Percentiles rank a stretch among this genome's conserved stretches.
Evolutionary conservation across 1,140 invertebrate species (phyloP).

Genomic region (Drosophila arizonae): DNA sequence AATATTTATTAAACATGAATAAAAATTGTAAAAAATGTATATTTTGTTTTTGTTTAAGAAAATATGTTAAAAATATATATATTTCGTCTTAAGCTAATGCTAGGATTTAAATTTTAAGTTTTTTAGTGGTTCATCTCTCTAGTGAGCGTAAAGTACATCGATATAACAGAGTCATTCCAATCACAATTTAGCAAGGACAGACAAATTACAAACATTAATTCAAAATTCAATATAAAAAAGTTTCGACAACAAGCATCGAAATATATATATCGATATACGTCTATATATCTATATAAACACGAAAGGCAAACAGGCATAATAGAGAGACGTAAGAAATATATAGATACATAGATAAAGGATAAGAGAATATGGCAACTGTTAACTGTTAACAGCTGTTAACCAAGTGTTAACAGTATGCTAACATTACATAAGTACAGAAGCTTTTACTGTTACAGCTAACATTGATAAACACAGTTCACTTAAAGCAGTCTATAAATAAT

Average conservation of each 20-base stretch:
- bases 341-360: neutral
- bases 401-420: neutral
- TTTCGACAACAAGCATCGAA: neutral
- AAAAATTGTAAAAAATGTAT: conserved; percentile 3
- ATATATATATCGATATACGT: too few relatives aligned
- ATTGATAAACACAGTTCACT: neutral
- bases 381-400: neutral
- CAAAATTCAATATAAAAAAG: neutral
- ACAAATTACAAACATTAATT: conserved; percentile 25
- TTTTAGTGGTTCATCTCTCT: conserved; percentile 5
- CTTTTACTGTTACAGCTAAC: neutral
- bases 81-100: conserved; percentile 12
- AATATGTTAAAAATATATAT: conserved; percentile 16
- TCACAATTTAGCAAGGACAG: conserved; percentile 56
- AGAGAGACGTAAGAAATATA: neutral
- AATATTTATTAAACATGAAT: conserved; percentile 8
- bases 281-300: neutral
- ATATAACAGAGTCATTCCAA: conserved; percentile 55
- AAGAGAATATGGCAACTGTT: neutral
- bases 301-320: neutral
- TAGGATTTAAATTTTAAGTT: conserved; percentile 29
- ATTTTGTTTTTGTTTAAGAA: neutral
- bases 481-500: neutral
- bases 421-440: conserved; percentile 2
- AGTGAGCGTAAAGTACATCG: conserved; percentile 53